Base-by-base conservation (phyloP, 2,113 vertebrate genomes). In the Silurus glanis region DNA sequence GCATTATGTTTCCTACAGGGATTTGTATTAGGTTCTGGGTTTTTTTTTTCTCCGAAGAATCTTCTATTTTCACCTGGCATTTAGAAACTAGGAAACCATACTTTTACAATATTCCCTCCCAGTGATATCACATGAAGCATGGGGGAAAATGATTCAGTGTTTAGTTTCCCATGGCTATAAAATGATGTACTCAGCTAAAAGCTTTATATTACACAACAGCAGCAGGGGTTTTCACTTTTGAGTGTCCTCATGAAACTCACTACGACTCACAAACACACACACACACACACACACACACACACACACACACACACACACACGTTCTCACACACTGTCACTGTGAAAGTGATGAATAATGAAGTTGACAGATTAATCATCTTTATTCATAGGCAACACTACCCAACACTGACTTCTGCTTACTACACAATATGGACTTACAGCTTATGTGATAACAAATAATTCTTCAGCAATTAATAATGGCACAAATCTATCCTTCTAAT, bases 111-210 rank as follows among this genome's bases (percentile, higher is more conserved):
- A 47, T 74, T n/a, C 23, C 0, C 49, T 76, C 12, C n/a, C 56
- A 21, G 58, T 25, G 25, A 23, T 53, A 45, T 75, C 49, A 0
- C n/a, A 53, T 80, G 28, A 14, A n/a, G 49, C 25, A 9, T 83
- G 80, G 25, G 37, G 81, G 51, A 66, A 81, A 37, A 58, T 58
- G 62, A 83, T 82, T n/a, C 83, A 25, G 51, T 28, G 59, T 67
- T 80, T 61, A 61, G 78, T 78, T 88, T 90, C 89, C 84, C 89
- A 90, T 78, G 82, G 72, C 82, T 90, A 90, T 90, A 88, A 86
- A 80, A 45, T 90, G 82, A 78, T 82, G 84, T 75, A 88, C 74
- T 90, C 82, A 78, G 55, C 56, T 74, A 49, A 59, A 82, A 72
- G 82, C 61, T 45, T 90, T 53, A 28, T 74, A 72, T 90, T 86